These are phyloP conservation scores for Chrysomela aeneicollis DNA, from an alignment of 2,888 invertebrate genomes.

Conservation along the genomic window DNA sequence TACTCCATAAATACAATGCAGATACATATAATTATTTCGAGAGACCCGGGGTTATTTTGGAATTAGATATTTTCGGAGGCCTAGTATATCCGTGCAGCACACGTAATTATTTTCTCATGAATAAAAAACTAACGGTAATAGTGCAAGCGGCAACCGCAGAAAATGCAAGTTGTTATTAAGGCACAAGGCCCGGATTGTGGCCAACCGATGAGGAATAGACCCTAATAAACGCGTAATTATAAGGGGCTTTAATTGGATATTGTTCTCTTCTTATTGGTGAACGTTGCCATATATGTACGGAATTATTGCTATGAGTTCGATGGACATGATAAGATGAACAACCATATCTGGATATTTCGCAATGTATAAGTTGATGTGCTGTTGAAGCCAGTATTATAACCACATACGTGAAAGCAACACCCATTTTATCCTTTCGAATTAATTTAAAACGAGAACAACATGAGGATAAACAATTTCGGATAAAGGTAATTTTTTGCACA, in stretches of 20 bases:
- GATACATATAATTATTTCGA: not conserved
- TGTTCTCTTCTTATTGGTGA: constrained; percentile 5
- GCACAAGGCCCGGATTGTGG: not conserved
- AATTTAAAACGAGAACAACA: too few species aligned
- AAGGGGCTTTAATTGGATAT: constrained; percentile 2
- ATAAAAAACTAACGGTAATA: constrained; percentile 3
- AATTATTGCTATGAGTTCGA: not conserved
- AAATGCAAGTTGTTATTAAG: constrained; percentile 7
- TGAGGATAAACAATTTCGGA: too few species aligned
- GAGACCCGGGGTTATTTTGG: not conserved
- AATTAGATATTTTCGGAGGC: not conserved
- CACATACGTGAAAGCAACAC: too few species aligned
- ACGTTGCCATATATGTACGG: not conserved
- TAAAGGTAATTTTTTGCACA: too few species aligned
- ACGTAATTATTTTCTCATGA: not conserved
- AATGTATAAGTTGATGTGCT: too few species aligned
- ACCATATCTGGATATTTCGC: not conserved
- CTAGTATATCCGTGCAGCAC: not conserved
- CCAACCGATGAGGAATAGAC: constrained; percentile 1
- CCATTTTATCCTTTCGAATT: too few species aligned
- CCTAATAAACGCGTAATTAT: not conserved
- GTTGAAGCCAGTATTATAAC: too few species aligned
- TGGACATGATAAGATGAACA: not conserved
- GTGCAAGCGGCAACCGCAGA: not conserved
- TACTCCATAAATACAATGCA: not conserved